These are phyloP conservation scores for Rotaria socialis DNA, from an alignment of 2,888 invertebrate species.

Conservation along the genomic window DNA sequence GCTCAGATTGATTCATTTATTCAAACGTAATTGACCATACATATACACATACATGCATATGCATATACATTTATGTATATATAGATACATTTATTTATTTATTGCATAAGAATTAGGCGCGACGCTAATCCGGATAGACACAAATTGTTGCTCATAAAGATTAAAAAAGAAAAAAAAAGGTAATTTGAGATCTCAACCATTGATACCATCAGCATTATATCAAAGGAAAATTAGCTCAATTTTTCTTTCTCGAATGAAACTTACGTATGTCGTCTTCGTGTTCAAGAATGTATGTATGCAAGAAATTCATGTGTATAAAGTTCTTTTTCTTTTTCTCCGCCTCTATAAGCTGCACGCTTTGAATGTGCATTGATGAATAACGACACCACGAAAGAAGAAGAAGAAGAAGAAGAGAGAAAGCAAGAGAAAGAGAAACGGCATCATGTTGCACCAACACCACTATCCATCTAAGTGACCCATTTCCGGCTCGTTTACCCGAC, in stretches of 20 bases:
- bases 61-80: too few relatives aligned
- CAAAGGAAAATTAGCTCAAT: conserved; percentile 23
- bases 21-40: conserved; percentile 12
- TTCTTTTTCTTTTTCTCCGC: conserved; percentile 1
- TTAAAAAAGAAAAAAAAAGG: neutral
- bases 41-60: neutral
- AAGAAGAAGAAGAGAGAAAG: neutral
- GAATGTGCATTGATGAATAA: conserved; percentile 3
- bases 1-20: neutral
- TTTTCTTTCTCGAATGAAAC: neutral
- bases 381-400: neutral
- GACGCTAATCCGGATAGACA: neutral
- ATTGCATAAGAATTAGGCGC: conserved; percentile 11
- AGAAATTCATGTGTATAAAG: neutral
- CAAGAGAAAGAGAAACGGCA: neutral
- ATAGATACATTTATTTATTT: neutral
- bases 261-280: neutral
- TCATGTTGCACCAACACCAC: conserved; percentile 18
- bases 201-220: neutral
- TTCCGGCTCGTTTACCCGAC: neutral
- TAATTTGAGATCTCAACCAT: conserved; percentile 4
- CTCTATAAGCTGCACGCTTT: neutral
- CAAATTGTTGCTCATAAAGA: neutral
- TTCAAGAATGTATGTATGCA: neutral
- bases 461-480: conserved; percentile 16